Base-by-base conservation (phyloP, 1,140 invertebrate species). In the Brachionus asplanchnoidis region DNA sequence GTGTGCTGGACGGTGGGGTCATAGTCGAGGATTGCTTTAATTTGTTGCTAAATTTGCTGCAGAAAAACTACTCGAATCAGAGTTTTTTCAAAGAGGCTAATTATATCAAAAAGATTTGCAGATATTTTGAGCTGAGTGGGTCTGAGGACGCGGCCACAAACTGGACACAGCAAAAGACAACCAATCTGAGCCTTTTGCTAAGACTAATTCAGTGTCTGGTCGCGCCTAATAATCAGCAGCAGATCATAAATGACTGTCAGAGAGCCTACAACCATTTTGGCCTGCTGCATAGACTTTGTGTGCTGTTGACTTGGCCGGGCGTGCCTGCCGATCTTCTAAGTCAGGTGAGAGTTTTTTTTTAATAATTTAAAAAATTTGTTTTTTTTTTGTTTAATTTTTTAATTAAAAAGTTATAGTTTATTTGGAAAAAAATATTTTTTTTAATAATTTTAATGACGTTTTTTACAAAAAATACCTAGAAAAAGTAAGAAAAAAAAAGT, bases 11-110 rank as follows among this genome's bases (percentile, higher is more conserved):
- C 90, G 97, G 96, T 78, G 96, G 90, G 89, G 97, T 99, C 83
- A 95, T 99, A 4, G 97, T 99, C 3, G 96, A 99, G 92, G 98
- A 99, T 90, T 99, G 97, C 90, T 90, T 99, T 1, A 91, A 95
- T n/a, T 91, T 99, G 6, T 94, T 99, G 92, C 90, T 98, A 36
- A 98, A 97, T 91, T 91, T 99, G 70, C 89, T 99, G 2, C 94
- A 94, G 87, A 97, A 96, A 87, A 99, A 99, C 88, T 93, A 94
- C 5, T 98, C 96, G 85, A 99, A 99, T 91, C 97, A 99, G 88
- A 98, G 96, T 88, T 97, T 97, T 88, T 99, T 99, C 88, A 96
- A 97, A 91, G 98, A 99, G 92, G 96, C 93, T 90, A 91, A 88
- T 88, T 97, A 96, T 87, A 96, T 99, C 86, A 95, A 97, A 87